A percentile compares a stretch with the other conserved stretches of the same genome.
These are phyloP conservation scores for Drosophila cardini DNA, from an alignment of 1,140 invertebrate species.

Conservation along the genomic window DNA sequence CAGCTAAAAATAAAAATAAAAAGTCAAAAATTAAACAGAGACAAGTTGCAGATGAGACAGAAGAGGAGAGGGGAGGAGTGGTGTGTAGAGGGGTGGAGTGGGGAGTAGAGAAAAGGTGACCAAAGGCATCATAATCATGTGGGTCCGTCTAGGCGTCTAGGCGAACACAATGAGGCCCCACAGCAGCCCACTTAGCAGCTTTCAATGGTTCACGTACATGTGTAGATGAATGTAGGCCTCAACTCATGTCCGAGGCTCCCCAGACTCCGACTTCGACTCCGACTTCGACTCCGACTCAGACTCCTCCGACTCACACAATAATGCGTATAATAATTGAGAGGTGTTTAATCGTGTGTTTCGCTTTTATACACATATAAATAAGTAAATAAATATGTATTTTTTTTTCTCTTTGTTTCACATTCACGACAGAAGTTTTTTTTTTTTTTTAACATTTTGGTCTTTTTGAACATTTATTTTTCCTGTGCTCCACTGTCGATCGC, in stretches of 20 bases:
- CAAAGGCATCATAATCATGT: slow-evolving; percentile 76
- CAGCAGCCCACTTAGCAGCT: slow-evolving; percentile 68
- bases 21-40: background rate
- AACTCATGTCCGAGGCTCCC: background rate
- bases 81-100: background rate
- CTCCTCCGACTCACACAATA: slow-evolving; percentile 24
- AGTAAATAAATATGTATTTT: slow-evolving; percentile 74
- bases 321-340: slow-evolving; percentile 75
- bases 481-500: slow-evolving; percentile 61
- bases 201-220: slow-evolving; percentile 48
- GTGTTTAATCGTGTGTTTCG: slow-evolving; percentile 84
- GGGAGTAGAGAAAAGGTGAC: slow-evolving; percentile 4
- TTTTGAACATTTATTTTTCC: slow-evolving; percentile 44
- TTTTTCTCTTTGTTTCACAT: slow-evolving; percentile 75
- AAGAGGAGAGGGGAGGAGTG: background rate
- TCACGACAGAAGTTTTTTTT: slow-evolving; percentile 57
- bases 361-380: slow-evolving; percentile 22
- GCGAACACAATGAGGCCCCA: slow-evolving; percentile 35
- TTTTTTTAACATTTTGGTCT: too few relatives aligned
- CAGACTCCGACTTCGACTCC: background rate
- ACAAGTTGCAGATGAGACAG: background rate
- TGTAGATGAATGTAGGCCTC: slow-evolving; percentile 6
- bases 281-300: too few relatives aligned
- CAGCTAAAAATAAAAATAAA: slow-evolving; percentile 40
- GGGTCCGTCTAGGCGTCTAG: slow-evolving; percentile 56